Evolutionary conservation across 2,113 vertebrate genomes (phyloP), one percentile per base, ranked within the genome.

Genomic region (Lampris incognitus): DNA sequence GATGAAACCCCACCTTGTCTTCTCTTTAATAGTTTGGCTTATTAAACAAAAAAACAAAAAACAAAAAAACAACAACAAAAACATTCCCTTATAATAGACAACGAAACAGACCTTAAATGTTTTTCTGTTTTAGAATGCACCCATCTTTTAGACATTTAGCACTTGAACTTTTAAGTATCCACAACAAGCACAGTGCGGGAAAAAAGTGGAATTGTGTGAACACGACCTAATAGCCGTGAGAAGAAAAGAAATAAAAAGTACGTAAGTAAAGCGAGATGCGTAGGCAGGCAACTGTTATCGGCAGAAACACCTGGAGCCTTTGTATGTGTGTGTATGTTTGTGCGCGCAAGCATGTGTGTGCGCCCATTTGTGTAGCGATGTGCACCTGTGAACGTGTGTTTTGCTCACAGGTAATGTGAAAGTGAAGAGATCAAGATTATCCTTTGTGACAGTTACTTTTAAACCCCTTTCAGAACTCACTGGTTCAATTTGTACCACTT

Each of bases 401-500:
- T 71, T 49, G 52, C 48, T 79, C 74, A 78, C 48, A 76, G 59
- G 54, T 84, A 74, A 24, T 77, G 76, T 49, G 1, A 64, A 67
- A 73, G 81, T 75, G 87, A 85, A 86, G 73, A 86, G 81, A 91
- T 90, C 85, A 83, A 65, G 81, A 74, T 90, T 84, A 92, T 85
- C 82, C 86, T 84, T 85, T 87, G 85, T 93, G 90, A 89, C 91
- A 89, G 84, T 79, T 72, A 74, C 87, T 88, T 89, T 88, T 82
- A 89, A 90, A 86, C 82, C 72, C 87, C 76, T 81, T 90, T 84
- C 7, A 50, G 86, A 86, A 85, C 63, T 79, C 70, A 68, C 74
- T 89, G 85, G 82, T 93, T 91, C 85, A 93, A 92, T 92, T 93
- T 92, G 83, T 24, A 24, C 24, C 24, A 24, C 24, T 24, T 24